Evolutionary conservation across 2,113 vertebrate genomes (phyloP).

Genomic region (Cichladusa arquata): DNA sequence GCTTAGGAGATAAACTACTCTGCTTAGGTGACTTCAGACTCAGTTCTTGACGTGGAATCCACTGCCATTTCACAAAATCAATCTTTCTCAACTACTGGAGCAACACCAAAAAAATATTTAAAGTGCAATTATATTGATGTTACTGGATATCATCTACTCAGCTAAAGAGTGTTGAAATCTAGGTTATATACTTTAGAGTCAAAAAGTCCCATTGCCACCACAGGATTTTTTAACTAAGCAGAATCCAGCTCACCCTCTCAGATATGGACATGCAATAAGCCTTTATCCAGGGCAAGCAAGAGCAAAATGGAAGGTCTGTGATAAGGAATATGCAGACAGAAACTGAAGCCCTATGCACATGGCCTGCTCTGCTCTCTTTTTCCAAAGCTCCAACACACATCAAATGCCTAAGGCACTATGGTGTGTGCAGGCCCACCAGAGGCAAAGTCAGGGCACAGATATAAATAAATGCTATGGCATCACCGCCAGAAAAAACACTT

Average conservation of each 20-base stretch:
- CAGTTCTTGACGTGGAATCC: neutral
- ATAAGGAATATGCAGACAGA: neutral
- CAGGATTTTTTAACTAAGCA: neutral
- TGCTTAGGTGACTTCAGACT: neutral
- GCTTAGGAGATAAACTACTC: neutral
- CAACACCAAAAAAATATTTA: neutral
- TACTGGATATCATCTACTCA: neutral
- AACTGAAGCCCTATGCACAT: neutral
- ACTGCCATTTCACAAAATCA: neutral
- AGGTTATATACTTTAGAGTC: neutral
- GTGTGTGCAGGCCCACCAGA: neutral
- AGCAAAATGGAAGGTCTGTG: neutral
- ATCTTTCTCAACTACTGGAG: neutral
- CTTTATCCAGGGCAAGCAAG: neutral
- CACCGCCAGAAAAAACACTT: neutral
- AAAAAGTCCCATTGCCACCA: neutral
- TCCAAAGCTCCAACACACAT: neutral
- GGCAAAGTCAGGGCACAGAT: neutral
- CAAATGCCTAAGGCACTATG: accelerated
- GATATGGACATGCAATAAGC: neutral
- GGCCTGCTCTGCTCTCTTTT: neutral
- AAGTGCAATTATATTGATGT: neutral
- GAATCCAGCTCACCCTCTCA: neutral
- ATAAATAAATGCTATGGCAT: slow-evolving; percentile 10
- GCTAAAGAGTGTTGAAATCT: neutral